These are phyloP conservation scores for Falco columbarius DNA, from an alignment of 2,797 vertebrate species.

Conservation along the genomic window DNA sequence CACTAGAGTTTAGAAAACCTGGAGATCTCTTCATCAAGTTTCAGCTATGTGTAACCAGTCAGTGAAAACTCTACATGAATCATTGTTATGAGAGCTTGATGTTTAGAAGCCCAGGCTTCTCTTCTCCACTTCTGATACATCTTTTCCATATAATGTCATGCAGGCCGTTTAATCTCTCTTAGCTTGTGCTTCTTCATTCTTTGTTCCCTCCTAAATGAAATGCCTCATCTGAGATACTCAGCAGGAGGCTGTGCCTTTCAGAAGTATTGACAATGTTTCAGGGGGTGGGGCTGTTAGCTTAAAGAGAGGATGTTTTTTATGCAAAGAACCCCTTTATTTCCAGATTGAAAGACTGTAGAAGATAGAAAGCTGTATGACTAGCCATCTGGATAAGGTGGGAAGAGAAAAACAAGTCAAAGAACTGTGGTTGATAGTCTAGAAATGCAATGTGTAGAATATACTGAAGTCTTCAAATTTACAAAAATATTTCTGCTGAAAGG, in stretches of 20 bases:
- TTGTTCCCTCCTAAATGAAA: background rate
- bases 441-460: background rate
- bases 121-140: background rate
- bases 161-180: background rate
- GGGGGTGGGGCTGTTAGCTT: background rate
- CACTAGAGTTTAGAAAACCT: background rate
- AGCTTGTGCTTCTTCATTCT: background rate
- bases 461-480: background rate
- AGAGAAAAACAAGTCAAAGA: background rate
- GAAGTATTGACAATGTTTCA: background rate
- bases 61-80: background rate
- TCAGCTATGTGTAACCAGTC: background rate
- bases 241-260: background rate
- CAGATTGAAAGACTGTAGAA: background rate
- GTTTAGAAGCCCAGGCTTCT: background rate
- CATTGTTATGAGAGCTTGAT: background rate
- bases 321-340: background rate
- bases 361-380: background rate
- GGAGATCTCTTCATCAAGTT: background rate
- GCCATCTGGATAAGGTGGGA: background rate
- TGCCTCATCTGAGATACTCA: background rate
- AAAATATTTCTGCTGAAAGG: background rate
- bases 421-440: fast-evolving
- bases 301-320: background rate
- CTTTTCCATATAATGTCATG: background rate